Conservation (phyloP, 1,140 invertebrate genomes). For the Phocides pigmalion region DNA sequence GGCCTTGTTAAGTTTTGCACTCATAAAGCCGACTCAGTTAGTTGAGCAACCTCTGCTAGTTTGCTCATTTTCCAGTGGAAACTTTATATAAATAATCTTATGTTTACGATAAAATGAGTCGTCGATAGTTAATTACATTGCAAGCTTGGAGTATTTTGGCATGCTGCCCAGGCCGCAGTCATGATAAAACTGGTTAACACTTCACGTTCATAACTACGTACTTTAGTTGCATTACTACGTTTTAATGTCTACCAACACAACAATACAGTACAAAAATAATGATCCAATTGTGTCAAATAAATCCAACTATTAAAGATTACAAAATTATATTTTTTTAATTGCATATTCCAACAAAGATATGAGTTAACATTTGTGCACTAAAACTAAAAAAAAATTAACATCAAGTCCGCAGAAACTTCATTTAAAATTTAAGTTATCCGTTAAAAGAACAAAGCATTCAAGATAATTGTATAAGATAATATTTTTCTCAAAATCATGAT, state of each 20-base stretch:
- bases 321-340: too few species aligned
- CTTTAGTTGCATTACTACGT: neutral
- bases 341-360: too few species aligned
- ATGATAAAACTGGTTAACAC: conserved; percentile 21
- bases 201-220: neutral
- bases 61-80: conserved; percentile 23
- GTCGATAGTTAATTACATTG: conserved; percentile 35
- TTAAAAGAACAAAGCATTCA: neutral
- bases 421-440: neutral
- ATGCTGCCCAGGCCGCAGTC: conserved; percentile 27
- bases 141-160: conserved; percentile 31
- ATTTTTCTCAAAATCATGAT: neutral
- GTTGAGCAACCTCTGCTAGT: conserved; percentile 14
- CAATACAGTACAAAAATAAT: neutral
- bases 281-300: too few species aligned
- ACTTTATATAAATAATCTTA: conserved; percentile 17
- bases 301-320: too few species aligned
- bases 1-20: conserved; percentile 33
- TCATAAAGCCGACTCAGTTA: conserved; percentile 16
- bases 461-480: neutral
- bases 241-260: neutral
- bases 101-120: conserved; percentile 41
- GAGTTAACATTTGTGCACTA: too few species aligned
- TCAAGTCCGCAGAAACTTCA: neutral
- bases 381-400: too few species aligned